Base-by-base conservation (phyloP, 1,140 invertebrate genomes). In the Drosophila eugracilis region DNA sequence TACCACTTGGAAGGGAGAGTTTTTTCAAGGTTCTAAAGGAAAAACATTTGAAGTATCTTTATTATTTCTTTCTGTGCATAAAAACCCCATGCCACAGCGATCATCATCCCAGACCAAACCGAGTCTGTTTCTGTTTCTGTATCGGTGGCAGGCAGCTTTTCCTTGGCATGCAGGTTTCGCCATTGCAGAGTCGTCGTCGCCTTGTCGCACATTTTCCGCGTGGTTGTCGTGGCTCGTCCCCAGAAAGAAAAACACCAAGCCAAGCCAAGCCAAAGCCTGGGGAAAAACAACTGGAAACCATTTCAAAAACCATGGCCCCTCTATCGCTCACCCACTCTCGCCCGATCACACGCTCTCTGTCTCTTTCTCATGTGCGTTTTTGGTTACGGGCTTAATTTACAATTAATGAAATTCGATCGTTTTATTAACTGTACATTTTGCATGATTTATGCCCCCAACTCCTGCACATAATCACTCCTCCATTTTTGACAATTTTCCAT, bases 401-500 rank as follows among this genome's bases (percentile, higher is more conserved):
- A 88, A 90, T 90, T 90, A 79, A 90, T 90, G 86, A 90, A 90
- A 90, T 79, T 86, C 86, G 59, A 90, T 90, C 81, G 78, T 79
- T 90, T 90, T 90, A 90, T 90, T 90, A 90, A 90, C 88, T 86
- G 48, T 74, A 65, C 78, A 71, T 74, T 80, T 80, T 86, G 77
- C 66, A 77, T 72, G 53, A 53, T 44, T 66, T 66, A 36, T 53
- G 19, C 19, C 36, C 55, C 30, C 9, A 17, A 21, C n/a, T 49
- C 7, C 36, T 19, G 30, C 34, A 30, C 26, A 9, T 32, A 17
- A 32, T 28, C 14, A 12, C n/a, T n/a, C n/a, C n/a, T n/a, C n/a
- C n/a, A 6, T 45, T 71, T 57, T 57, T 49, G 66, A 59, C 44
- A 48, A 41, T 73, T 66, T 76, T 69, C 54, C 39, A 55, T 60